Conservation (phyloP, 2,888 invertebrate species). For the Sialis lutaria region DNA sequence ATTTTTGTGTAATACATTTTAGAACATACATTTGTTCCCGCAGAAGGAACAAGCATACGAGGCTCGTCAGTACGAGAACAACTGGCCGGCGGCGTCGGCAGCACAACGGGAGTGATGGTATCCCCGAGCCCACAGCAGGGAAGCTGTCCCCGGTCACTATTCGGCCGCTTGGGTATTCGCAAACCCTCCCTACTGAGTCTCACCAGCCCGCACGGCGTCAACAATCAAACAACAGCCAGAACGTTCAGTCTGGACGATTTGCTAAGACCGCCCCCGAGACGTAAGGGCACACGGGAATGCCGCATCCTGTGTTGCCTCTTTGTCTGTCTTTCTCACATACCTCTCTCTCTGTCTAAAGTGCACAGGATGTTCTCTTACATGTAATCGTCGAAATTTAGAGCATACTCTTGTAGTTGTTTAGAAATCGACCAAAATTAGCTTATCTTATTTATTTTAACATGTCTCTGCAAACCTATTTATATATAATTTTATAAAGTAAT, state of each 20-base stretch:
- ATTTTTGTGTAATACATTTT: background rate
- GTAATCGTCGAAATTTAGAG: no score
- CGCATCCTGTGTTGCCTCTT: constrained; percentile 8
- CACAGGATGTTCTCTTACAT: no score
- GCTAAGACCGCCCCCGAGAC: constrained; percentile 66
- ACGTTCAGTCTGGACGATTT: constrained; percentile 81
- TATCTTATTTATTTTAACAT: no score
- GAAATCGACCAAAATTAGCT: no score
- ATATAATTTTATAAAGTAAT: no score
- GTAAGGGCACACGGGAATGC: constrained; percentile 36
- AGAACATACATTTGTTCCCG: background rate
- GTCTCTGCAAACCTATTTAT: no score
- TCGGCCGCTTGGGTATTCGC: constrained; percentile 73
- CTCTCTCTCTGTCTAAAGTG: constrained; percentile 8
- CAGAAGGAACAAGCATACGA: constrained; percentile 22
- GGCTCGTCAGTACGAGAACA: constrained; percentile 42
- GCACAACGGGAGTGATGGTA: constrained; percentile 24
- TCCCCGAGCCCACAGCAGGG: constrained; percentile 31
- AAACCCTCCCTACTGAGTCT: constrained; percentile 74
- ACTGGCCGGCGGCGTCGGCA: constrained; percentile 28
- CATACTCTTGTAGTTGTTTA: no score
- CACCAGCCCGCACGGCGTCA: constrained; percentile 39
- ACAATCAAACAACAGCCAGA: constrained; percentile 41
- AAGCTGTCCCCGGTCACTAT: constrained; percentile 41
- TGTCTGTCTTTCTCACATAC: constrained; percentile 9